Conservation (phyloP, 2,888 invertebrate species). For the Flexamia atlantica region DNA sequence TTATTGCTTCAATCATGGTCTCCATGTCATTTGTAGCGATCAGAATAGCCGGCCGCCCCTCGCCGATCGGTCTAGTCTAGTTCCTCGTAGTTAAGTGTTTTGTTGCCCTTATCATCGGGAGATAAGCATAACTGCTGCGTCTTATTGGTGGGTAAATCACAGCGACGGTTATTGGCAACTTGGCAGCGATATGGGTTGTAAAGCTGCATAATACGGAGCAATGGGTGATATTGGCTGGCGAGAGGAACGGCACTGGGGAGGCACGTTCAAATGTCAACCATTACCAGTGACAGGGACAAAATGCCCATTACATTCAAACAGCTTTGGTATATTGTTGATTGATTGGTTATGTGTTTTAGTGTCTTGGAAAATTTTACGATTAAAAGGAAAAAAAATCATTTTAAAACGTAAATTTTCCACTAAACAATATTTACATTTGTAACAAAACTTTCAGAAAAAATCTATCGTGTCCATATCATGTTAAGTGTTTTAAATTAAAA, state of each 20-base stretch:
- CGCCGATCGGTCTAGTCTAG: background rate
- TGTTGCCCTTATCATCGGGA: constrained; percentile 13
- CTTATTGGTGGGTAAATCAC: constrained; percentile 25
- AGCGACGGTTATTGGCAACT: constrained; percentile 16
- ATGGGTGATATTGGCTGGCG: background rate
- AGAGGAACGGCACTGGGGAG: background rate
- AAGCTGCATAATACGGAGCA: background rate
- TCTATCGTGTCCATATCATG: too few species aligned
- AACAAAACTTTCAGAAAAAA: too few species aligned
- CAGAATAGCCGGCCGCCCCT: background rate
- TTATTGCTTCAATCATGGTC: constrained; percentile 35
- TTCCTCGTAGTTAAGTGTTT: constrained; percentile 11
- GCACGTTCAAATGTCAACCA: background rate
- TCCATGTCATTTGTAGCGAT: background rate
- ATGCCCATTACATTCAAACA: too few species aligned
- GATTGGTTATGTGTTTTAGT: too few species aligned
- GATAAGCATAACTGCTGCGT: constrained; percentile 17
- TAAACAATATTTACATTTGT: too few species aligned
- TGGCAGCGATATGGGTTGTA: background rate
- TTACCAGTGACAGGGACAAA: background rate
- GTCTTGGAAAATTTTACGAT: too few species aligned
- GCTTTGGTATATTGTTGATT: too few species aligned
- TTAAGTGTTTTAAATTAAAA: too few species aligned
- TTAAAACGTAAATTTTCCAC: too few species aligned
- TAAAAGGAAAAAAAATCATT: too few species aligned